Percentiles rank a stretch among this genome's conserved stretches.
These are phyloP conservation scores for Gymnodraco acuticeps DNA, from an alignment of 2,797 vertebrate genomes.

Conservation along the genomic window DNA sequence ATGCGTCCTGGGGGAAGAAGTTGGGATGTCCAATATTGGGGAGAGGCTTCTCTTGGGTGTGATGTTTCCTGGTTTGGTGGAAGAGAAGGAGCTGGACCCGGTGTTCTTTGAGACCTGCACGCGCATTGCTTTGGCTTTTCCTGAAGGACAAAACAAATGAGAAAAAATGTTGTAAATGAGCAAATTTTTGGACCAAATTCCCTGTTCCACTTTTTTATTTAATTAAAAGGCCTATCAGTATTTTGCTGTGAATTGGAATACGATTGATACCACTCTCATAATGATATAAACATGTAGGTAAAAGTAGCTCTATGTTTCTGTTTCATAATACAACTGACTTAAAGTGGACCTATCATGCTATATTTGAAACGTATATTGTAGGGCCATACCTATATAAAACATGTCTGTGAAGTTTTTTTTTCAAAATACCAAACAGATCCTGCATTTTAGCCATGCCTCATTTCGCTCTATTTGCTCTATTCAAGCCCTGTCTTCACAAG, in stretches of 20 bases:
- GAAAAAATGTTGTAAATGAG: background rate
- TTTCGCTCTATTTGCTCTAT: too few species aligned
- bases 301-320: background rate
- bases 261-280: constrained; percentile 2
- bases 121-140: constrained; percentile 48
- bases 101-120: constrained; percentile 31
- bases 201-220: constrained; percentile 1
- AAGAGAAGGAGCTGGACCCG: constrained; percentile 6
- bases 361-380: too few species aligned
- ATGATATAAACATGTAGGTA: background rate
- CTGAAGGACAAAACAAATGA: constrained; percentile 50
- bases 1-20: accelerated
- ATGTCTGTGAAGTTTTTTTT: too few species aligned
- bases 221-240: background rate
- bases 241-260: background rate
- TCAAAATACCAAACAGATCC: too few species aligned
- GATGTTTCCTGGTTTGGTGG: constrained; percentile 33
- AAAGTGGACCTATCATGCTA: too few species aligned
- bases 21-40: background rate
- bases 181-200: background rate
- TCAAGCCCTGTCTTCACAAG: too few species aligned
- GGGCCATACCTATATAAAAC: too few species aligned
- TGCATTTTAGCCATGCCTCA: too few species aligned
- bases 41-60: background rate
- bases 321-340: background rate